Base-by-base conservation (phyloP, 2,888 invertebrate genomes). In the Palloptera scutellata region DNA sequence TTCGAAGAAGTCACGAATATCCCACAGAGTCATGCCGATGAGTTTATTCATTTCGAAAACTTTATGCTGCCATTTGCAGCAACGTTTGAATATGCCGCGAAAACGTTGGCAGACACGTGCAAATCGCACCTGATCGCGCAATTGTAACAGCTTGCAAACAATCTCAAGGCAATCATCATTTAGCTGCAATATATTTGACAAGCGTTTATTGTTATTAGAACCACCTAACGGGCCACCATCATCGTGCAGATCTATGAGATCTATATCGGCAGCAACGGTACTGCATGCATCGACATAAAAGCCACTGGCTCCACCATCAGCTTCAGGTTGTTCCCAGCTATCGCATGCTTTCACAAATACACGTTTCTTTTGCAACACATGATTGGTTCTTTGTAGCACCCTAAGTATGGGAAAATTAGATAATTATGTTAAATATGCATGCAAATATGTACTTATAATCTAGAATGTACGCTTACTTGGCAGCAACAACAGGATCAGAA, bases 301-400 rank as follows among this genome's bases (percentile, higher is more conserved):
- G 6, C 30, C 30, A 30, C 30, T 30, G 30, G 30, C 30, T 12
- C 59, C 52, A 13, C 64, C 58, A 20, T 64, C 57, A 3, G 54
- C 61, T n/a, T 63, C 52, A 10, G 71, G 69, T 61, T 71, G 71
- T 30, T 66, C 51, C 71, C 71, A 71, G 57, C 69, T 71, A 12
- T 71, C 69, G 41, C 71, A 71, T 1, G 71, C 71, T 42, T 60
- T 67, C 1, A 69, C 67, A 43, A 19, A 58, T 54, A 69, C 54
- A 1, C 52, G 67, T 15, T 65, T 67, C 15, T 55, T 65, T 2
- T 67, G 61, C 15, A 71, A 11, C 8, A 58, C 58, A 15, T 64
- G 64, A 1, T 41, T 15, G 15, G 52, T 52, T 20, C 64, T 58
- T 20, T 64, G 58, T 5, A 64, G 59, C 6, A 58, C 58, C 15